Evolutionary conservation across 2,888 invertebrate genomes (phyloP), one percentile per base, ranked within the genome.

Genomic region (Sclerodermus sp.): DNA sequence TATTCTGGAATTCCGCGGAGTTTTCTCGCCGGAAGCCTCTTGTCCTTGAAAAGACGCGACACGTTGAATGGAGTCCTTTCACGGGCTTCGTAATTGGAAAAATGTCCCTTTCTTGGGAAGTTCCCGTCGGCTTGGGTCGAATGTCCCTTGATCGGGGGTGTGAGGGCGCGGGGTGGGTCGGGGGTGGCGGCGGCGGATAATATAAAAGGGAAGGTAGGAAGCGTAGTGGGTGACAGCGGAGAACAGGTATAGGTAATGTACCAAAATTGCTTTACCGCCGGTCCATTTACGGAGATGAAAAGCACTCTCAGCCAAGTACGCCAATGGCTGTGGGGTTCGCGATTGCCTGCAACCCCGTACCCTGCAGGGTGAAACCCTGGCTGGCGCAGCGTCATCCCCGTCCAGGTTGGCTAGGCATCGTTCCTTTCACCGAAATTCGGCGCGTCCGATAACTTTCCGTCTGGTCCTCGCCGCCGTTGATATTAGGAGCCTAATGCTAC

Each of bases 251-350:
- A 70, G 72, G 70, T 73, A 73, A 74, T 74, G 74, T 70, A 74
- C 70, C 71, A 68, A 74, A 74, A 74, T 74, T 74, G 74, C 74
- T 74, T 73, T 73, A 73, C 71, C 68, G 68, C 66, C 72, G 72
- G 73, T 71, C 74, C 74, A 74, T 74, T 74, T 74, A 74, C 73
- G 66, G 65, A 73, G 72, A 73, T 73, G 74, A 74, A 74, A 74
- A 74, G 74, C 74, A 74, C 74, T 73, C 70, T 73, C 67, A 73
- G 72, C 70, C 71, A 73, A 73, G 71, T 72, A 73, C 71, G 72
- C 70, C 67, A 67, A 54, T 57, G 66, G 64, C 64, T 65, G 62
- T 55, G 62, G 60, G 64, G 62, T 60, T 62, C 58, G 60, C 60
- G 58, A 57, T 58, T 62, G 53, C 66, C 66, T 64, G 67, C 64